phyloP scores from a whole-genome alignment of 1,140 invertebrate genomes.

The Drosophila pruinosa region DNA sequence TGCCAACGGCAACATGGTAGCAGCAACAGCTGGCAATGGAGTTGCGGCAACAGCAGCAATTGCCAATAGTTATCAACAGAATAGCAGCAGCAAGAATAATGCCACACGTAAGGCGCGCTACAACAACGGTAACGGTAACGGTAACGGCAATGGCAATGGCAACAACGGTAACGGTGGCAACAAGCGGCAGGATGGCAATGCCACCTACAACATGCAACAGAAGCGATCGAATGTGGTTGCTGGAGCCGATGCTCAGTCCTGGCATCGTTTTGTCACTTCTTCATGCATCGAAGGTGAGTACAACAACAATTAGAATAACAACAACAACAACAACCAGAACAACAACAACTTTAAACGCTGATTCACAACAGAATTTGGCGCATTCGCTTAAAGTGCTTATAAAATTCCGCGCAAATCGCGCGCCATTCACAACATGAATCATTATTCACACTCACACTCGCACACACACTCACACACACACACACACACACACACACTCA shows the following conservation, averaged over 20 bases:
- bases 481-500: not conserved
- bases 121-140: slow-evolving; percentile 25
- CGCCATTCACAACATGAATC: slow-evolving; percentile 47
- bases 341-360: slow-evolving; percentile 16
- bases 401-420: slow-evolving; percentile 63
- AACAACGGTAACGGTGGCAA: slow-evolving; percentile 23
- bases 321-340: not conserved
- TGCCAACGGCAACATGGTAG: slow-evolving; percentile 32
- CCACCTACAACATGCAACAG: slow-evolving; percentile 39
- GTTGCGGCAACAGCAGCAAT: slow-evolving; percentile 13
- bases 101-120: slow-evolving; percentile 11
- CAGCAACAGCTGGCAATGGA: not conserved
- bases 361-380: slow-evolving; percentile 34
- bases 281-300: slow-evolving; percentile 74
- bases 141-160: slow-evolving; percentile 26
- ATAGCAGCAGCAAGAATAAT: slow-evolving; percentile 27
- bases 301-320: not conserved
- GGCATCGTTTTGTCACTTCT: slow-evolving; percentile 57
- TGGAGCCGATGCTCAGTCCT: slow-evolving; percentile 22
- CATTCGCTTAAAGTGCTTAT: no score
- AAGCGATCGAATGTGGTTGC: slow-evolving; percentile 48
- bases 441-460: slow-evolving; percentile 1
- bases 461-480: no score
- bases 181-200: slow-evolving; percentile 15
- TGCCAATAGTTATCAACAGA: not conserved